Conservation (phyloP, 2,797 vertebrate species). For the Argentina silus region DNA sequence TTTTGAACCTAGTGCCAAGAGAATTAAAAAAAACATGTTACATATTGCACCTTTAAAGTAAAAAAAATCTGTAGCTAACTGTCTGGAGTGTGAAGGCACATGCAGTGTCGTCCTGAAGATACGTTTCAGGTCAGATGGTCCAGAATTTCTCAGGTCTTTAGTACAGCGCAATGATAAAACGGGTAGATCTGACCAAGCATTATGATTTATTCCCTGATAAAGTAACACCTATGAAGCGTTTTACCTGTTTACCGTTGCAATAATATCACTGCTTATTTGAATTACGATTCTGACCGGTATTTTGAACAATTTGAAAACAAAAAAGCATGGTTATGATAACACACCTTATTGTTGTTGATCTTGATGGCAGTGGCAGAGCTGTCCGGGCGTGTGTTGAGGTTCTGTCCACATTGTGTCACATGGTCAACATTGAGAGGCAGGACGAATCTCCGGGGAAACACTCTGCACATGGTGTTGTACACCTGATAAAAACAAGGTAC, state of each 20-base stretch:
- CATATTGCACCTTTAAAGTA: too few relatives aligned
- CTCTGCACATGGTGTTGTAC: constrained; percentile 75
- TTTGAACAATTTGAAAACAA: background rate
- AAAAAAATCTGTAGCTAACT: background rate
- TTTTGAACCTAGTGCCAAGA: too few relatives aligned
- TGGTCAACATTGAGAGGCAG: constrained; percentile 79
- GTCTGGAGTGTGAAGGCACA: too few relatives aligned
- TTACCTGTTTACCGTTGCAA: too few relatives aligned
- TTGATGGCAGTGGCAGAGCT: constrained; percentile 79
- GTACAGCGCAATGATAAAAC: too few relatives aligned
- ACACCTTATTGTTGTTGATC: constrained; percentile 61
- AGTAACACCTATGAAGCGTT: too few relatives aligned
- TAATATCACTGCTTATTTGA: background rate
- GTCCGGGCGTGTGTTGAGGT: constrained; percentile 73
- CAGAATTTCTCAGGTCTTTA: background rate
- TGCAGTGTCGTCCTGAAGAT: too few relatives aligned
- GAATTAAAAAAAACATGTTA: too few relatives aligned
- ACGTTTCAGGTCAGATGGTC: background rate
- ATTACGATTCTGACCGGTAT: background rate
- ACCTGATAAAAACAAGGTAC: constrained; percentile 62
- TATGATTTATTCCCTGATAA: too few relatives aligned
- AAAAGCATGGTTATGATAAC: background rate
- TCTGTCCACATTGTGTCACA: constrained; percentile 67
- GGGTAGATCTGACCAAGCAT: too few relatives aligned
- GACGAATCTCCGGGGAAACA: constrained; percentile 87